phyloP scores from a whole-genome alignment of 2,888 invertebrate species.

The Chesias legatella region DNA sequence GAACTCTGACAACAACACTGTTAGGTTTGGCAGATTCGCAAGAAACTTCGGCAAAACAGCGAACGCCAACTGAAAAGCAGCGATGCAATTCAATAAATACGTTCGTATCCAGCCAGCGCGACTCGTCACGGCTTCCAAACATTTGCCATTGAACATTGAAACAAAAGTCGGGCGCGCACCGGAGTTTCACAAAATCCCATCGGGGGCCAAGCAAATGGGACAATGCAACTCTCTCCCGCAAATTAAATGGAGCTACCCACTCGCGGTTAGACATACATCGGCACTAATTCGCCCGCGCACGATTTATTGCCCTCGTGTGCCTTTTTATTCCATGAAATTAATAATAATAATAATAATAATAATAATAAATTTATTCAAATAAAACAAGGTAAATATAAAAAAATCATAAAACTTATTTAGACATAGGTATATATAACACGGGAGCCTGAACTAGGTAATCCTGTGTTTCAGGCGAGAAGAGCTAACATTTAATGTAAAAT shows the following conservation, averaged over 20 bases:
- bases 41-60: constrained; percentile 21
- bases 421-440: too few species aligned
- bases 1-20: constrained; percentile 1
- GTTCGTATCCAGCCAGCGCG: constrained; percentile 24
- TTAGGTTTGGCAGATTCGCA: constrained; percentile 6
- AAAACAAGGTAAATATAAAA: too few species aligned
- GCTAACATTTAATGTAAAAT: too few species aligned
- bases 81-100: constrained; percentile 48
- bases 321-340: constrained; percentile 47
- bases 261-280: constrained; percentile 53
- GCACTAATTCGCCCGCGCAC: constrained; percentile 54
- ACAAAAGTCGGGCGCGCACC: constrained; percentile 47
- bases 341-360: too few species aligned
- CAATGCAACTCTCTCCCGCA: constrained; percentile 51
- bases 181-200: constrained; percentile 47
- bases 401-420: too few species aligned
- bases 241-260: constrained; percentile 50
- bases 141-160: constrained; percentile 39
- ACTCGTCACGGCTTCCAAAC: constrained; percentile 39
- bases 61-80: constrained; percentile 22
- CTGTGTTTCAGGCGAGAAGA: too few species aligned
- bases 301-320: constrained; percentile 54
- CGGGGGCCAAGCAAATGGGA: constrained; percentile 51
- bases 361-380: too few species aligned
- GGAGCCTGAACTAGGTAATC: too few species aligned